A percentile compares a stretch with the other conserved stretches of the same genome.
These are phyloP conservation scores for Alcis repandata DNA, from an alignment of 2,888 invertebrate genomes.

Conservation along the genomic window DNA sequence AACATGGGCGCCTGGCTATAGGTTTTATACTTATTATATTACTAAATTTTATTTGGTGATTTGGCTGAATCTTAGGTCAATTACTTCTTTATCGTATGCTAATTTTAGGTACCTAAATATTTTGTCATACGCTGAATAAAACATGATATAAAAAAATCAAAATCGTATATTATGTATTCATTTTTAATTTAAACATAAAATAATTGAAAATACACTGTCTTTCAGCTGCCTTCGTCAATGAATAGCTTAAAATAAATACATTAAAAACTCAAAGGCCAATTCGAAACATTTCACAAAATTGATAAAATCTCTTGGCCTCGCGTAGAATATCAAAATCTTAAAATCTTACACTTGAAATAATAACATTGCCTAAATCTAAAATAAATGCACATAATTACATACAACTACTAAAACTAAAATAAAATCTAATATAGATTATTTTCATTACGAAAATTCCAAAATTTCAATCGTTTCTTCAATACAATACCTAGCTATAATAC, in stretches of 20 bases:
- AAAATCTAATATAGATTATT: conserved; percentile 31
- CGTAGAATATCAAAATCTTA: conserved; percentile 11
- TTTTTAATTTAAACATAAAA: conserved; percentile 29
- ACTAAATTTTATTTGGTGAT: too few species aligned
- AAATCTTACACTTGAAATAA: conserved; percentile 13
- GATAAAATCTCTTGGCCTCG: conserved; percentile 16
- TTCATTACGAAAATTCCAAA: conserved; percentile 17
- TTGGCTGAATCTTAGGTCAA: too few species aligned
- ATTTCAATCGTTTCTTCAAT: conserved; percentile 5
- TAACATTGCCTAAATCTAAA: conserved; percentile 34
- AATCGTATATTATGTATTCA: conserved; percentile 44
- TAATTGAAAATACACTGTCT: conserved; percentile 34
- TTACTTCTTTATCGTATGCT: too few species aligned
- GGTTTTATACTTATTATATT: background rate
- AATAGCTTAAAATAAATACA: conserved; percentile 33
- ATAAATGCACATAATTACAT: conserved; percentile 39
- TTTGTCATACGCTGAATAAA: conserved; percentile 17
- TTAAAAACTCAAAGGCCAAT: conserved; percentile 10
- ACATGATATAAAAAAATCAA: conserved; percentile 36
- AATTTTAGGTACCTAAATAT: background rate
- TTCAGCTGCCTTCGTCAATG: conserved; percentile 23
- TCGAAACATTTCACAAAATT: conserved; percentile 15
- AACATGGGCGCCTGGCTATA: too few species aligned
- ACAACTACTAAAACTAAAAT: conserved; percentile 16
- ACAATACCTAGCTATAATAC: background rate